Evolutionary conservation across 2,888 invertebrate species (phyloP), one percentile per base, ranked within the genome.

Genomic region (Hedya salicella): DNA sequence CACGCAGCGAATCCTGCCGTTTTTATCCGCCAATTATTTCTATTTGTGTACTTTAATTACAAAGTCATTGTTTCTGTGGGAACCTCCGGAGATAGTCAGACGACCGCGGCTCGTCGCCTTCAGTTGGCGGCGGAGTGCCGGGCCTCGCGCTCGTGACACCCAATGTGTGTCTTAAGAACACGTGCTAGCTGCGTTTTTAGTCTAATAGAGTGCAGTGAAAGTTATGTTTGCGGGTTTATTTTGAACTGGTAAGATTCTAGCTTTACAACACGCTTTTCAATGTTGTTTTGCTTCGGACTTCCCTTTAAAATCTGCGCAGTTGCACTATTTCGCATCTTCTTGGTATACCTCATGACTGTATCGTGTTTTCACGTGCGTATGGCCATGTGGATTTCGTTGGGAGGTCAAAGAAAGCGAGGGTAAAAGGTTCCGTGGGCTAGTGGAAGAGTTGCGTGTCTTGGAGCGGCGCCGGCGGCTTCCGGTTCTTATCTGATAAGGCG

Each of bases 41-140:
- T 66, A 66, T 66, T 66, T 54, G 14, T 40, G 53, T 66, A 52
- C 17, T 66, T 66, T 61, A 54, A 66, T 66, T 66, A 48, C 30
- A 13, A 49, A 17, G 16, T 36, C 50, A 64, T 66, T 66, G 66
- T 66, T 39, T 50, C 56, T 61, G 66, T 66, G 66, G 66, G 66
- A 66, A 66, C 65, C 49, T 42, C 49, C 36, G 19, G 57, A 46
- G 57, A 60, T 60, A 42, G 56, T 54, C n/a, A 3, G 59, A 39
- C 4, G 9, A 25, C 21, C 17, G 52, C 9, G 44, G 19, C 48
- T n/a, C n/a, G 14, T 14, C 3, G 50, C 5, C 40, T 44, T 46
- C 66, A 66, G 66, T 66, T 30, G 60, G 8, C 17, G 5, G 17
- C 30, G n/a, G 9, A 13, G 39, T 25, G 44, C n/a, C 16, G 52